These are phyloP conservation scores for Steinernema carpocapsae DNA, from an alignment of 2,888 invertebrate genomes.

Conservation along the genomic window DNA sequence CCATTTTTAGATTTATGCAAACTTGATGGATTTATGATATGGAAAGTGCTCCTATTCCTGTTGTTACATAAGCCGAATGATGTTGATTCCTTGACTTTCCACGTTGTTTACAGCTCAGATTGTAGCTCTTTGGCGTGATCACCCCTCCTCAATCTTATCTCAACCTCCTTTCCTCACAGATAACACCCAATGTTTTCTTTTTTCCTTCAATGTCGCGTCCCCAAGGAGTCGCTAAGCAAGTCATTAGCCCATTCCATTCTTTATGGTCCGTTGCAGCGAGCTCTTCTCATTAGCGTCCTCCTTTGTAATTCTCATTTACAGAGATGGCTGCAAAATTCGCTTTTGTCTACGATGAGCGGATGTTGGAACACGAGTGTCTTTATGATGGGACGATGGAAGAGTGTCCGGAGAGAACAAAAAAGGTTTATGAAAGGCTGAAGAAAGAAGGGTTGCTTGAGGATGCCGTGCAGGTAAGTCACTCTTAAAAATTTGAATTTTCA, in stretches of 20 bases:
- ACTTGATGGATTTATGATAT: too few species aligned
- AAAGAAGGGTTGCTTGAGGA: constrained; percentile 47
- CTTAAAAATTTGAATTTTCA: neutral
- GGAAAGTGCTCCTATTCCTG: too few species aligned
- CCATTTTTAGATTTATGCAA: too few species aligned
- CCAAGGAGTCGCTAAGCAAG: neutral
- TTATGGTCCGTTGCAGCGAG: neutral
- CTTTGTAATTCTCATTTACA: neutral
- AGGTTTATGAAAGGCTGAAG: constrained; percentile 51
- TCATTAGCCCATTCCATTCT: neutral
- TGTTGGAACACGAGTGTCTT: constrained; percentile 54
- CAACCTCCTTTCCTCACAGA: neutral
- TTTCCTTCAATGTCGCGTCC: neutral
- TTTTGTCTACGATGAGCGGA: constrained; percentile 56
- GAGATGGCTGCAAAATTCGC: constrained; percentile 43
- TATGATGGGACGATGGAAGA: constrained; percentile 60
- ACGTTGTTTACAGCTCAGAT: too few species aligned
- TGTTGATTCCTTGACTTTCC: too few species aligned
- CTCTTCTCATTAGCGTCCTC: neutral
- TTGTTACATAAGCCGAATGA: too few species aligned
- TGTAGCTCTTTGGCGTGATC: neutral
- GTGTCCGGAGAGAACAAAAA: constrained; percentile 52
- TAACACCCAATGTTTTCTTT: neutral
- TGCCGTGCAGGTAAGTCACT: constrained; percentile 45
- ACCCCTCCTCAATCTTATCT: neutral